Evolutionary conservation across 1,140 invertebrate genomes (phyloP).

Genomic region (Drosophila ficusphila): DNA sequence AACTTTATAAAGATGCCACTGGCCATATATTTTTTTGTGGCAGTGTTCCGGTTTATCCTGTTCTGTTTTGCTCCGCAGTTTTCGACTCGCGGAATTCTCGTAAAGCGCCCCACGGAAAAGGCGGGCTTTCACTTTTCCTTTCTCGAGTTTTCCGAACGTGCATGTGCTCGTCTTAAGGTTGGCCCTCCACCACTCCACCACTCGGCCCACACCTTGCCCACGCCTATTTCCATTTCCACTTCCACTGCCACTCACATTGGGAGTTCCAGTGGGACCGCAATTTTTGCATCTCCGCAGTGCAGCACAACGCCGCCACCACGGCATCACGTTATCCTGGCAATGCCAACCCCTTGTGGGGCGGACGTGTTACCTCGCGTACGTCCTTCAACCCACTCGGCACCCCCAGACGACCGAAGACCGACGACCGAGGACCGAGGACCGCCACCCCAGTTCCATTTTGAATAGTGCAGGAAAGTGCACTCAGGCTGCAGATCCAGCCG

Average conservation of each 20-base stretch:
- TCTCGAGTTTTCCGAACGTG: not conserved
- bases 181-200: not conserved
- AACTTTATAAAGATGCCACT: too few species aligned
- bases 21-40: not conserved
- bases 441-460: constrained; percentile 48
- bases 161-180: constrained; percentile 17
- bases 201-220: not conserved
- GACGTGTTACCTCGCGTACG: constrained; percentile 54
- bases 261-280: constrained; percentile 26
- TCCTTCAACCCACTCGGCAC: constrained; percentile 54
- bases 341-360: constrained; percentile 38
- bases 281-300: constrained; percentile 32
- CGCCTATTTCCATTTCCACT: not conserved
- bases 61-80: not conserved
- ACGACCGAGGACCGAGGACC: too few species aligned
- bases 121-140: constrained; percentile 42
- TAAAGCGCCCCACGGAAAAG: constrained; percentile 46
- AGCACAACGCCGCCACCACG: constrained; percentile 1
- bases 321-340: not conserved
- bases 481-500: constrained; percentile 44
- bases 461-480: constrained; percentile 81
- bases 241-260: constrained; percentile 9
- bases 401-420: constrained; percentile 1
- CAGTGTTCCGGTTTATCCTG: constrained; percentile 1
- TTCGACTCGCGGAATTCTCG: constrained; percentile 26